Evolutionary conservation across 2,113 vertebrate genomes (phyloP).

Genomic region (Rhinolophus ferrumequinum): DNA sequence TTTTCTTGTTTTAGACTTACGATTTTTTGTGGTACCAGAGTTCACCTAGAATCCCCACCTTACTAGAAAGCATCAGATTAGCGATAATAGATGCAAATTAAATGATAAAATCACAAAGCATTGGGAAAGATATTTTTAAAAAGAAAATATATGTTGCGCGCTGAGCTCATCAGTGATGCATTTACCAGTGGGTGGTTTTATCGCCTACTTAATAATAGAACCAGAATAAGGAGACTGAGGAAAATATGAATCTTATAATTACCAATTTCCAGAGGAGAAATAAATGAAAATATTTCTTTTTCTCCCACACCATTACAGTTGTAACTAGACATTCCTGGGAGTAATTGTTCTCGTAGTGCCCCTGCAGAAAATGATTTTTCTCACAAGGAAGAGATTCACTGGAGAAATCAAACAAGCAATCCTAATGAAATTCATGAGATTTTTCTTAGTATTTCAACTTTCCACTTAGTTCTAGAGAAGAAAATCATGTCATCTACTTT

Average conservation of each 20-base stretch:
- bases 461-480: not conserved
- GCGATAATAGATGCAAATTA: not conserved
- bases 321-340: not conserved
- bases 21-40: not conserved
- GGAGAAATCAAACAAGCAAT: not conserved
- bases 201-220: not conserved
- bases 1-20: not conserved
- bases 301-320: not conserved
- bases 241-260: slow-evolving; percentile 30
- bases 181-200: not conserved
- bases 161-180: not conserved
- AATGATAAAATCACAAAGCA: not conserved
- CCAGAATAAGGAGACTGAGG: not conserved
- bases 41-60: not conserved
- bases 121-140: not conserved
- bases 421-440: not conserved
- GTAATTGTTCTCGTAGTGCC: not conserved
- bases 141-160: not conserved
- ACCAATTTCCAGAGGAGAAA: not conserved
- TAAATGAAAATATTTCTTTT: slow-evolving; percentile 1
- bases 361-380: not conserved
- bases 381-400: not conserved
- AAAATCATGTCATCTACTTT: not conserved
- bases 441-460: not conserved
- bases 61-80: not conserved